Evolutionary conservation across 1,140 invertebrate species (phyloP).

Genomic region (Drosophila sucinea): DNA sequence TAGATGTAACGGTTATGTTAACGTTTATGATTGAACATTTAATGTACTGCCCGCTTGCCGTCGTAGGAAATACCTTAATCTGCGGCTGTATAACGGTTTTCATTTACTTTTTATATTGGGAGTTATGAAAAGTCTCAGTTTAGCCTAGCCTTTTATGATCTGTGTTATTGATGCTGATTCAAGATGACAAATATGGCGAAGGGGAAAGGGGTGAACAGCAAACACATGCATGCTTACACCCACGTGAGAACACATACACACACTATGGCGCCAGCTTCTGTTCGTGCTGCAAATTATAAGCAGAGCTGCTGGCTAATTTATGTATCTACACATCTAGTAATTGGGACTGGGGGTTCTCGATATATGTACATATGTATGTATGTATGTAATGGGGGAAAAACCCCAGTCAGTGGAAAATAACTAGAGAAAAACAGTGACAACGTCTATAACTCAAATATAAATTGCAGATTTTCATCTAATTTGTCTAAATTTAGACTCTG

Average conservation of each 20-base stretch:
- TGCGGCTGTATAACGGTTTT: no score
- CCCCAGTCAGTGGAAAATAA: constrained; percentile 12
- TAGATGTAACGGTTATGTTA: no score
- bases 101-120: background rate
- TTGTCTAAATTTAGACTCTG: constrained; percentile 8
- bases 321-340: constrained; percentile 38
- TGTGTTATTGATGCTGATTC: background rate
- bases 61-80: no score
- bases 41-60: no score
- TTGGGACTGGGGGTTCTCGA: background rate
- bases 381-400: constrained; percentile 5
- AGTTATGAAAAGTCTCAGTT: no score
- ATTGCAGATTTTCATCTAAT: constrained; percentile 1
- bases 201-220: constrained; percentile 50
- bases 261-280: constrained; percentile 48
- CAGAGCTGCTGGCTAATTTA: constrained; percentile 51
- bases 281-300: constrained; percentile 72
- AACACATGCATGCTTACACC: constrained; percentile 11
- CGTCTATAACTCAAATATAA: background rate
- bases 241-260: constrained; percentile 31
- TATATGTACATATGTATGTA: background rate
- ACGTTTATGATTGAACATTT: no score
- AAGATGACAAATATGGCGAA: constrained; percentile 2
- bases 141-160: background rate
- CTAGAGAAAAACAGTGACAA: constrained; percentile 1